Evolutionary conservation across 2,888 invertebrate genomes (phyloP).

Genomic region (Phasia obesa): DNA sequence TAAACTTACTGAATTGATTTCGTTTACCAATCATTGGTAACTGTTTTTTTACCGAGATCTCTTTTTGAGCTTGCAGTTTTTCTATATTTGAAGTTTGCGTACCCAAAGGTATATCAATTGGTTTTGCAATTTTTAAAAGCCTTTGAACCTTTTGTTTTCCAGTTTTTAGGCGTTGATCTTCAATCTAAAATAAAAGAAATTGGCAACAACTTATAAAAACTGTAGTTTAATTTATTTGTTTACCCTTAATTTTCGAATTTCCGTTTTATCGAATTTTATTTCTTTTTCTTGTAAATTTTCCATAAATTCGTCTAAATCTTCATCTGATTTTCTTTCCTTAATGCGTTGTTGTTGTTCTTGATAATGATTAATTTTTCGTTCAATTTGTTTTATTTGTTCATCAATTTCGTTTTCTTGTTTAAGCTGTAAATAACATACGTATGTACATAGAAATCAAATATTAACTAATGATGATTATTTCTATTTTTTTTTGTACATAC

Average conservation of each 20-base stretch:
- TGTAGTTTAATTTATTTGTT: conserved; percentile 63
- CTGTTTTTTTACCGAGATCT: conserved; percentile 62
- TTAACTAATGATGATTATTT: no score
- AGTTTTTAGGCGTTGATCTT: conserved; percentile 86
- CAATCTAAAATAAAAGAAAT: conserved; percentile 82
- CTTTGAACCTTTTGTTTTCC: conserved; percentile 88
- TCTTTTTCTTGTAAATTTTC: conserved; percentile 85
- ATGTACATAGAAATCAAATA: not conserved
- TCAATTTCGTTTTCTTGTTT: conserved; percentile 80
- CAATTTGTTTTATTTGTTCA: conserved; percentile 86
- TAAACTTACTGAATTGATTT: conserved; percentile 81
- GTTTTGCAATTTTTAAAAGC: conserved; percentile 89
- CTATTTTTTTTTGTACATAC: no score
- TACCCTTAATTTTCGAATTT: conserved; percentile 84
- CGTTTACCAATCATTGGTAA: conserved; percentile 83
- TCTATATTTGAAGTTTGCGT: conserved; percentile 79
- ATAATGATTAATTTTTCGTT: conserved; percentile 83
- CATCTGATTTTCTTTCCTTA: conserved; percentile 70
- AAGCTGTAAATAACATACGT: conserved; percentile 73
- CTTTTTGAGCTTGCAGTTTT: conserved; percentile 34
- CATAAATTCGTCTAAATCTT: conserved; percentile 94
- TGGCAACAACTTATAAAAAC: not conserved
- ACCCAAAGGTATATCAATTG: conserved; percentile 85
- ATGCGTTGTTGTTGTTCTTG: conserved; percentile 82
- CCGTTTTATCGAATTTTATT: conserved; percentile 85